Evolutionary conservation across 2,113 vertebrate species (phyloP).

Genomic region (Clarias macrocephalus): DNA sequence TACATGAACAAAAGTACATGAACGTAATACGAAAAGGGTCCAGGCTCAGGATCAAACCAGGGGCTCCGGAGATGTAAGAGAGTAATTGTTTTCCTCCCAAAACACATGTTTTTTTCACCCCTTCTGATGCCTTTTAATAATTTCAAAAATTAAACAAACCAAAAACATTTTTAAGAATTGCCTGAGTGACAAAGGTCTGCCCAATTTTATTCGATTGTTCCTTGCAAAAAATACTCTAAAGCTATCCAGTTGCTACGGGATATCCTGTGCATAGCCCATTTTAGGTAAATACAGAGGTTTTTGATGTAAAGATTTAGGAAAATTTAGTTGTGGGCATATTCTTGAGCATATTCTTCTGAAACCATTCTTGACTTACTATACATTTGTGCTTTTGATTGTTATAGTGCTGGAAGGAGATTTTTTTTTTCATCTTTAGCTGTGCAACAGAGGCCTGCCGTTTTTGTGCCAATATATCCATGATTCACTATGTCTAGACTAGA

Average conservation of each 20-base stretch:
- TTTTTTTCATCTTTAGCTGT: background rate
- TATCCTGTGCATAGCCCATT: background rate
- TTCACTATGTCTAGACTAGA: background rate
- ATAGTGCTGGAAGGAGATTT: background rate
- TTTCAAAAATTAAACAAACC: background rate
- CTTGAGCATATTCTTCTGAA: background rate
- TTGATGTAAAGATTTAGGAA: background rate
- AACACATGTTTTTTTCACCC: background rate
- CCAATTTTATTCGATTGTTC: background rate
- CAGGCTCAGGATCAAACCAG: background rate
- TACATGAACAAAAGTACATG: background rate
- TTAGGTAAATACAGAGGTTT: background rate
- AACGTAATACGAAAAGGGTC: background rate
- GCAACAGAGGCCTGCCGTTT: background rate
- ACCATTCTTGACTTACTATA: background rate
- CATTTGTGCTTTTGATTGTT: background rate
- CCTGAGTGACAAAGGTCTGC: no score
- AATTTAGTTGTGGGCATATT: background rate
- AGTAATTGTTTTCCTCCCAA: background rate
- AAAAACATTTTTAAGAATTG: background rate
- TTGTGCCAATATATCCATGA: background rate
- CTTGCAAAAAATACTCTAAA: background rate
- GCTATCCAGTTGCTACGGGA: background rate
- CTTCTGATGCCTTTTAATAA: background rate
- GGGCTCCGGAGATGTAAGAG: background rate